phyloP scores from a whole-genome alignment of 1,140 invertebrate species.

The Heterodera schachtii region DNA sequence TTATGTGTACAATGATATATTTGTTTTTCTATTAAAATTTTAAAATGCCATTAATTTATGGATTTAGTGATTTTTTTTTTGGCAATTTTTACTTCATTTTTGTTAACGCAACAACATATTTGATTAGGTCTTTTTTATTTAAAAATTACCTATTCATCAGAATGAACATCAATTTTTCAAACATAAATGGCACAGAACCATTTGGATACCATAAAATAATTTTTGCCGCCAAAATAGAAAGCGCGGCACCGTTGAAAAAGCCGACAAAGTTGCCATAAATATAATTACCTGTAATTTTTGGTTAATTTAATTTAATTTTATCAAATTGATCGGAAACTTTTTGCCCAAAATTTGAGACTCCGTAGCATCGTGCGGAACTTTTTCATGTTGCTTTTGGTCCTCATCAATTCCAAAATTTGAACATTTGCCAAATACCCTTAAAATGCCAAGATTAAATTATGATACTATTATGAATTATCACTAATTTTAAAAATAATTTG shows the following conservation, averaged over 20 bases:
- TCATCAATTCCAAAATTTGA: background rate
- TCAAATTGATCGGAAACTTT: background rate
- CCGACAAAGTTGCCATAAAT: slow-evolving; percentile 3
- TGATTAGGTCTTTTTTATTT: no score
- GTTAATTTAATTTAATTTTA: no score
- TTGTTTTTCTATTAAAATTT: background rate
- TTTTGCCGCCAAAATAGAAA: slow-evolving; percentile 16
- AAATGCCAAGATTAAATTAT: background rate
- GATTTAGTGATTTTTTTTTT: no score
- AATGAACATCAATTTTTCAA: slow-evolving; percentile 19
- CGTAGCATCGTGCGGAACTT: background rate
- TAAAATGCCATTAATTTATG: no score
- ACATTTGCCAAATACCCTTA: background rate
- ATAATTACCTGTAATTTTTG: background rate
- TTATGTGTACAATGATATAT: background rate
- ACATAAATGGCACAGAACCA: slow-evolving; percentile 3
- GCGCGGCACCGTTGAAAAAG: slow-evolving; percentile 11
- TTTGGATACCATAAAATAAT: slow-evolving; percentile 11
- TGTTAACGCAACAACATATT: no score
- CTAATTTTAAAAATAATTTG: no score
- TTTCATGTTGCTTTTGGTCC: background rate
- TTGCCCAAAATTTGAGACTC: background rate
- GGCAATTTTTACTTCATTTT: no score
- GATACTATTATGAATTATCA: no score
- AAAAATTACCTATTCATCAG: slow-evolving; percentile 3